Evolutionary conservation across 2,888 invertebrate species (phyloP), one percentile per base, ranked within the genome.

Genomic region (Therioaphis trifolii): DNA sequence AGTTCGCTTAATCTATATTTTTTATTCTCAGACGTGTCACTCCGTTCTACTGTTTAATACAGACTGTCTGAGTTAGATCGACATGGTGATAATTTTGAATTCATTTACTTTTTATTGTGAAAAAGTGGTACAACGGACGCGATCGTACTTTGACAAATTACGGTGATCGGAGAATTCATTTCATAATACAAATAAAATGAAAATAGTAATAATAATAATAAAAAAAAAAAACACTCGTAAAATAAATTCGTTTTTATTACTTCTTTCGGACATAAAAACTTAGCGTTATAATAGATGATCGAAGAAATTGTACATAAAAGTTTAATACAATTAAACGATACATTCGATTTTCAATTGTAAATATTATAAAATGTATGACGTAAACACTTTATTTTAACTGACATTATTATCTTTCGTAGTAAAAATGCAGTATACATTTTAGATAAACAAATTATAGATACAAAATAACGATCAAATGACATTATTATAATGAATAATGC

Each of bases 111-210:
- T 74, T 74, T 74, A 58, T 74, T 74, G 21, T 15, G 12, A 24
- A 74, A 74, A 24, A 71, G 27, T 49, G 35, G 9, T 55, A 40
- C 14, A 52, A 29, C 29, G 9, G 55, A 15, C 40, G 15, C 29
- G 5, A 40, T 74, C 14, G 5, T 74, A 35, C n/a, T 35, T 40
- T 40, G 74, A 74, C 21, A 74, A 74, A 58, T 74, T 74, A 74
- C 58, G 15, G 14, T 40, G 9, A 40, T 74, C 21, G 40, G 24
- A 74, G 24, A 40, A 74, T 74, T 74, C n/a, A 52, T 72, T 58
- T 55, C 35, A 49, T n/a, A 29, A 12, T 21, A 27, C 1, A 21
- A 55, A 21, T 21, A n/a, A 11, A 29, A 12, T 21, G 21, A 2
- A 21, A 55, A 21, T 11, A 21, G 7, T 21, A 21, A 55, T 7